These are phyloP conservation scores for Magallana nippona DNA, from an alignment of 2,888 invertebrate species.

Conservation along the genomic window DNA sequence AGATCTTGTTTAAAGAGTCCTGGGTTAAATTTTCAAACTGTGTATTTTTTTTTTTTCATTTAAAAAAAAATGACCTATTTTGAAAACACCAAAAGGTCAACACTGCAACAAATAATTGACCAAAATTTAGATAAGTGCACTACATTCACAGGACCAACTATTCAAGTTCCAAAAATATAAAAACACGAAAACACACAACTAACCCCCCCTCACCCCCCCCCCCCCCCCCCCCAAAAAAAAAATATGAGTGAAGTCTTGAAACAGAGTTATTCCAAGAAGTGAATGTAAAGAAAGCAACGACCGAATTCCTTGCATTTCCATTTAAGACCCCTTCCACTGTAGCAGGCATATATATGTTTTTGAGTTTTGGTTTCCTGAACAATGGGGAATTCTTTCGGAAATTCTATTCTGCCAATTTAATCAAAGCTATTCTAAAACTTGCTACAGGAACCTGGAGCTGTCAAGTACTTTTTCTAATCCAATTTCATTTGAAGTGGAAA, in stretches of 20 bases:
- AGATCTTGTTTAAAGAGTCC: neutral
- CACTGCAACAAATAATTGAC: neutral
- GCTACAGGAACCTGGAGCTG: neutral
- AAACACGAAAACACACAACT: too few species aligned
- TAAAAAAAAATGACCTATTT: too few species aligned
- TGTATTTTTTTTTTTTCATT: too few species aligned
- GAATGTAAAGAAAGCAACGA: too few species aligned
- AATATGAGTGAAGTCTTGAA: too few species aligned
- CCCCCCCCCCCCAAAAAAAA: too few species aligned
- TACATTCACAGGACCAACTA: neutral
- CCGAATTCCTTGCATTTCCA: neutral
- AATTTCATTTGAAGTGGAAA: constrained; percentile 32
- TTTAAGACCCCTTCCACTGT: neutral
- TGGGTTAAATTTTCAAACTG: neutral
- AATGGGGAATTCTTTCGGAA: constrained; percentile 1
- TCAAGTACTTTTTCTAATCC: constrained; percentile 22
- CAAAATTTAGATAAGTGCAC: neutral
- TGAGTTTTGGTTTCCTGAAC: neutral
- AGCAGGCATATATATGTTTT: neutral
- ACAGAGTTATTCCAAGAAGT: too few species aligned
- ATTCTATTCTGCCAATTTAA: constrained; percentile 24
- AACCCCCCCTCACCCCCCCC: too few species aligned
- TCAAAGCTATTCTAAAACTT: constrained; percentile 12
- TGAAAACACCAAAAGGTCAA: too few species aligned
- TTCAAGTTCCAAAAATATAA: too few species aligned